Evolutionary conservation across 2,797 vertebrate genomes (phyloP).

Genomic region (Schizothorax lantsangensis): DNA sequence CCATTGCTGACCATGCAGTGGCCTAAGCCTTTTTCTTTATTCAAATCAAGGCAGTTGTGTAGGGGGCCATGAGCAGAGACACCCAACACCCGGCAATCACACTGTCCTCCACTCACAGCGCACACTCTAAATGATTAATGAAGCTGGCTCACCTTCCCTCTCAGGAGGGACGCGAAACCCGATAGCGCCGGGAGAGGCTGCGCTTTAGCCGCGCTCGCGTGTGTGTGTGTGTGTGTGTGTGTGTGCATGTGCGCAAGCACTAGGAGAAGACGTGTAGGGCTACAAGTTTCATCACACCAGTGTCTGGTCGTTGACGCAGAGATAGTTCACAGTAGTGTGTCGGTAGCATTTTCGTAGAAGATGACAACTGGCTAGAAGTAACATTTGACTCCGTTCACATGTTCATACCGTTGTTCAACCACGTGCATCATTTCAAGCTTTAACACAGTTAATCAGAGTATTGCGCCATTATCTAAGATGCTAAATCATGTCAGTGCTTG

Average conservation of each 20-base stretch:
- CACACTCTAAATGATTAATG: constrained; percentile 68
- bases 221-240: constrained; percentile 41
- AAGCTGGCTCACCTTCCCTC: constrained; percentile 66
- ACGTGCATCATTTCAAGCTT: constrained; percentile 36
- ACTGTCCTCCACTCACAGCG: constrained; percentile 66
- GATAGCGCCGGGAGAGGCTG: constrained; percentile 61
- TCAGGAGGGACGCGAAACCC: constrained; percentile 64
- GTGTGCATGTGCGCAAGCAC: constrained; percentile 38
- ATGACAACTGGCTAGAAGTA: neutral
- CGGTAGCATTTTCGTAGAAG: neutral
- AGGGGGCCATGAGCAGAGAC: constrained; percentile 59
- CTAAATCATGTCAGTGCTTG: constrained; percentile 61
- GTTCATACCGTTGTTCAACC: neutral
- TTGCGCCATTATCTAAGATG: constrained; percentile 55
- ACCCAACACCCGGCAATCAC: constrained; percentile 64
- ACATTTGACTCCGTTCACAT: neutral
- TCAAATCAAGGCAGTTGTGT: constrained; percentile 66
- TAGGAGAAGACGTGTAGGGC: constrained; percentile 56
- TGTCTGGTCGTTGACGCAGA: neutral
- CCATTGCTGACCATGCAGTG: constrained; percentile 53
- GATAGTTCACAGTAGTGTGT: neutral
- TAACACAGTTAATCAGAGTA: constrained; percentile 31
- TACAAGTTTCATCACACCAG: constrained; percentile 51
- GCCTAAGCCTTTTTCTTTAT: constrained; percentile 58
- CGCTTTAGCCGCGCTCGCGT: constrained; percentile 18